phyloP scores from a whole-genome alignment of 2,113 vertebrate species.

The Manacus vitellinus region DNA sequence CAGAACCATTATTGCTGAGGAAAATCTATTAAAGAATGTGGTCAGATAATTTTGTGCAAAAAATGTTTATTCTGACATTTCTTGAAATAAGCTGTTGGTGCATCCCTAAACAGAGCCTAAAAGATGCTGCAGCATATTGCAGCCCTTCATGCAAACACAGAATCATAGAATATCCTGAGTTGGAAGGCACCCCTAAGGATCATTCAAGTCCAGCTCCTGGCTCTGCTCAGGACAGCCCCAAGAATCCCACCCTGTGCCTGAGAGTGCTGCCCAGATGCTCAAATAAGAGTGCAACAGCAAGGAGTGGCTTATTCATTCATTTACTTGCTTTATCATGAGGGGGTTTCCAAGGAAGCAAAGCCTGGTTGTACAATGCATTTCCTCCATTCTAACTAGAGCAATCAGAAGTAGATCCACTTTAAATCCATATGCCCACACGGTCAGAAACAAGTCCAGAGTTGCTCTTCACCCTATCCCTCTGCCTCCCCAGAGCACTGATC shows the following conservation, averaged over 20 bases:
- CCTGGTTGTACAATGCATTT: not conserved
- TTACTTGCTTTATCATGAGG: not conserved
- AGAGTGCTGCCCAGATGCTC: fast-evolving
- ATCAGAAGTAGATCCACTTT: not conserved
- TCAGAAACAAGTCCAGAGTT: not conserved
- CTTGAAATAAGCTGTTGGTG: not conserved
- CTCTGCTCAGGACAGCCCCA: not conserved
- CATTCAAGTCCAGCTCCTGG: not conserved
- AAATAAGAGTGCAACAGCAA: not conserved
- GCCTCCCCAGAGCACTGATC: not conserved
- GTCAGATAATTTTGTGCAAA: not conserved
- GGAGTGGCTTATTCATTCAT: not conserved
- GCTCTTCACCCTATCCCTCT: not conserved
- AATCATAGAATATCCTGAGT: not conserved
- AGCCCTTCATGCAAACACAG: not conserved
- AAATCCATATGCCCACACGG: fast-evolving
- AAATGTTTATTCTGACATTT: not conserved
- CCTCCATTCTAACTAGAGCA: not conserved
- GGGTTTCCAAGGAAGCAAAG: not conserved
- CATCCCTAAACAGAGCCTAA: not conserved
- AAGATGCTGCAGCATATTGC: not conserved
- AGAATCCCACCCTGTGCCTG: not conserved
- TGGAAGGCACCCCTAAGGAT: not conserved
- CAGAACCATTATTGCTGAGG: not conserved
- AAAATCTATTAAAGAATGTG: not conserved